Percentiles rank a stretch among this genome's conserved stretches.
These are phyloP conservation scores for Isaurus tuberculatus DNA, from an alignment of 92 coral and sea anemone genomes.

Conservation along the genomic window DNA sequence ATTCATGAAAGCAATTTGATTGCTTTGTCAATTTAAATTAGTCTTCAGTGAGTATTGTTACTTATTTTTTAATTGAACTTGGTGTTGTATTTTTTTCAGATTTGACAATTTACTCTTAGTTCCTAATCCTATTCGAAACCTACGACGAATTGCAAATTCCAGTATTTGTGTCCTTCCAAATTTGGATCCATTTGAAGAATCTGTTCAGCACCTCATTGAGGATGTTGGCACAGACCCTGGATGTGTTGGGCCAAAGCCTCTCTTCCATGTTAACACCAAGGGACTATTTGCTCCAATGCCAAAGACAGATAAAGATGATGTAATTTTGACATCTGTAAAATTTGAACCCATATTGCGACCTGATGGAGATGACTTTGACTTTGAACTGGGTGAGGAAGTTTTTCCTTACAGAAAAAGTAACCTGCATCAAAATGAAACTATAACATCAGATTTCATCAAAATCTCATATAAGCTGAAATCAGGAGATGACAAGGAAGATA, in stretches of 20 bases:
- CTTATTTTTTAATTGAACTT: too few relatives aligned
- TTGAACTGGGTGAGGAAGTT: conserved; percentile 60
- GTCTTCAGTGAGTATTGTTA: too few relatives aligned
- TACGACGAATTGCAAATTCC: conserved; percentile 55
- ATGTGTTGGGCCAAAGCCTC: conserved; percentile 62
- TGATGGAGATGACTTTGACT: conserved; percentile 61
- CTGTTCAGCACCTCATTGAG: conserved; percentile 61
- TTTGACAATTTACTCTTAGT: conserved; percentile 60
- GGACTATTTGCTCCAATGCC: conserved; percentile 49
- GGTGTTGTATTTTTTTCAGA: conserved; percentile 43
- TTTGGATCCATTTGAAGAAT: conserved; percentile 73
- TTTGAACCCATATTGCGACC: conserved; percentile 62
- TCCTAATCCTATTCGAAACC: conserved; percentile 62
- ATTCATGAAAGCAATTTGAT: too few relatives aligned
- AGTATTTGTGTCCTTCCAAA: conserved; percentile 70
- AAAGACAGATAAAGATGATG: conserved; percentile 40
- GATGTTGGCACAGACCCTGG: conserved; percentile 64
- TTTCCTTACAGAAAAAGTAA: conserved; percentile 52
- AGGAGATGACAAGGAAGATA: neutral
- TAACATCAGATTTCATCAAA: conserved; percentile 64
- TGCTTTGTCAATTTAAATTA: too few relatives aligned
- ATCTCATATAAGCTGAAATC: conserved; percentile 59
- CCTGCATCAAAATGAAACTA: conserved; percentile 32
- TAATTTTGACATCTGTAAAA: conserved; percentile 60
- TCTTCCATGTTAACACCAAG: conserved; percentile 49